phyloP scores from a whole-genome alignment of 2,113 vertebrate genomes.

The Microtus montanus region DNA sequence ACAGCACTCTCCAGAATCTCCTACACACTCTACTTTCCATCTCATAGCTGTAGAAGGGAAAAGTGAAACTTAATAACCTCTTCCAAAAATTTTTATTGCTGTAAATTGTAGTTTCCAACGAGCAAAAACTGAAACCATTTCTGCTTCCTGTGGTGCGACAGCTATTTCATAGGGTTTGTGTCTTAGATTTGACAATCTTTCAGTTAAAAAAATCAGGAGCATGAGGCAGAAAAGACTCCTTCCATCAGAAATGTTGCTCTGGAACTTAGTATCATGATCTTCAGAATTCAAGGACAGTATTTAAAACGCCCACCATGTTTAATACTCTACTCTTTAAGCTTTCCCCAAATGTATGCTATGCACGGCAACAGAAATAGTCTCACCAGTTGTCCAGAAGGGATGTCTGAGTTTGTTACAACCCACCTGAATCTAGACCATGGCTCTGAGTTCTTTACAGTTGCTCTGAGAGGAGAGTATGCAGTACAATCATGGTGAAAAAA shows the following conservation, averaged over 20 bases:
- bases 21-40: background rate
- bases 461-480: background rate
- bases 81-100: slow-evolving; percentile 61
- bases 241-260: slow-evolving; percentile 42
- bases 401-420: slow-evolving; percentile 86
- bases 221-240: slow-evolving; percentile 70
- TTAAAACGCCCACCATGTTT: background rate
- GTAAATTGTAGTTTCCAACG: slow-evolving; percentile 22
- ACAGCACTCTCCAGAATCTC: background rate
- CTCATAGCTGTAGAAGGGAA: background rate
- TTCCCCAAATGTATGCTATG: slow-evolving; percentile 71
- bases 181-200: slow-evolving; percentile 85
- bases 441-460: slow-evolving; percentile 76
- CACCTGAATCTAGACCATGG: slow-evolving; percentile 85
- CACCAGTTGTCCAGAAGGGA: slow-evolving; percentile 84
- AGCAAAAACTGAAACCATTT: slow-evolving; percentile 32
- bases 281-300: slow-evolving; percentile 45
- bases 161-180: background rate
- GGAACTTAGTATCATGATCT: background rate
- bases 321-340: slow-evolving; percentile 8
- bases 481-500: slow-evolving; percentile 10
- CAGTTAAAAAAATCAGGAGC: slow-evolving; percentile 49
- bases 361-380: slow-evolving; percentile 80
- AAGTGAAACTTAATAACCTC: slow-evolving; percentile 25
- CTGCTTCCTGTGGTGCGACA: background rate